Base-by-base conservation (phyloP, 53 echinoderm and acorn worm species). In the Henricia sp. region DNA sequence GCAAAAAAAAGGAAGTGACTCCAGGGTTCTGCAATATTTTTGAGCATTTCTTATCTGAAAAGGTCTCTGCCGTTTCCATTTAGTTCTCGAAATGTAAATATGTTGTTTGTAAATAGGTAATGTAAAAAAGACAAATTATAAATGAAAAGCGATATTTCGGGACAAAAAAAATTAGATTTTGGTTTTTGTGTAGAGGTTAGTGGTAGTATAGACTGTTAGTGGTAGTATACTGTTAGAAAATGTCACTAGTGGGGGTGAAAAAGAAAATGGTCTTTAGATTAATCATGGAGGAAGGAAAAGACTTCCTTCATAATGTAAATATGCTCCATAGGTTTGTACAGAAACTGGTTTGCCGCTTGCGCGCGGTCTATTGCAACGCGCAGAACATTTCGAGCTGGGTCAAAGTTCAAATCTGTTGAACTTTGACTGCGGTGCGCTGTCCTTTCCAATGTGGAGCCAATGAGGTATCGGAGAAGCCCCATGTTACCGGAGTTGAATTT, bases 21-120 rank as follows among this genome's bases (percentile, higher is more conserved):
- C 24, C 34, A n/a, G 17, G 42, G 57, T 41, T 20, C 37, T 26
- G 76, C 57, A 76, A 76, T 76, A 76, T 76, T 58, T 58, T 11
- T 16, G 40, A 59, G 1, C 40, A 17, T 76, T 76, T 29, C 9
- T 16, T 10, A 25, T 76, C 59, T 37, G 53, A 24, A 54, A 30
- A 5, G 55, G 56, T 38, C 27, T 76, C 29, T 16, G 6, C 3
- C 17, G 20, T 43, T 14, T 70, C 20, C 0, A 70, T 43, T 70
- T 70, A 24, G 0, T 14, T 21, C 23, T 19, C 40, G 17, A 12
- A 32, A 9, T 80, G 64, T 80, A 80, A 13, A 80, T 80, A 62
- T 80, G 80, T 80, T 48, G 32, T 30, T 58, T 29, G 57, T 76
- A 16, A 17, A 58, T 56, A 68, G 34, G 28, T 52, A 52, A 56